Evolutionary conservation across 2,797 vertebrate species (phyloP).

Genomic region (Pagetopsis macropterus): DNA sequence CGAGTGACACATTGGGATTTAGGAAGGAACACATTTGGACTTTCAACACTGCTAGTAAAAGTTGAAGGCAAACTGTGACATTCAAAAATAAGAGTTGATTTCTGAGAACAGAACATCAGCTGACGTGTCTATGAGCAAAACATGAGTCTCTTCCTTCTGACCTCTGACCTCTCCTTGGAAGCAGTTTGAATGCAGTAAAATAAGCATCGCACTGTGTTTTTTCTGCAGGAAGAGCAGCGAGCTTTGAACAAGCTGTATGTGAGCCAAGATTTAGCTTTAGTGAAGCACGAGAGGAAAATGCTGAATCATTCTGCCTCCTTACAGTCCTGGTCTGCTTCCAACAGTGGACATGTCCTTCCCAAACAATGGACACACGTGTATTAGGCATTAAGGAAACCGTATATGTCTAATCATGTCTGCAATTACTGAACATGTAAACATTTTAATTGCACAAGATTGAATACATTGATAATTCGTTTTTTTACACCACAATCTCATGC

Average conservation of each 20-base stretch:
- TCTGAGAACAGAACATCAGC: not conserved
- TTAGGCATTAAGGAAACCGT: not conserved
- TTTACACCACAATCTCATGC: not conserved
- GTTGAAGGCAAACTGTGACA: slow-evolving; percentile 5
- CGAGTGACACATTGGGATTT: not conserved
- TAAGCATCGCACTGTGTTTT: slow-evolving; percentile 42
- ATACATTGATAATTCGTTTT: not conserved
- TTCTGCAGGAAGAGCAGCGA: slow-evolving; percentile 42
- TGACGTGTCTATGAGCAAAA: not conserved
- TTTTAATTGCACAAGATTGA: not conserved
- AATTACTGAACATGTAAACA: not conserved
- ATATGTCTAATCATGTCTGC: not conserved
- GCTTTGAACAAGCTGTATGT: slow-evolving; percentile 28
- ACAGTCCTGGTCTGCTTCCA: slow-evolving; percentile 60
- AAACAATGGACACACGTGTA: slow-evolving; percentile 1
- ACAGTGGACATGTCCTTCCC: slow-evolving; percentile 52
- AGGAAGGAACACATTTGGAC: not conserved
- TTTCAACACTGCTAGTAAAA: not conserved
- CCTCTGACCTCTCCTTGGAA: slow-evolving; percentile 33
- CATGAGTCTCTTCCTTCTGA: not conserved
- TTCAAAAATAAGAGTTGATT: slow-evolving; percentile 1
- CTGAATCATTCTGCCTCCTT: slow-evolving; percentile 71
- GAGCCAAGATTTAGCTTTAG: slow-evolving; percentile 52
- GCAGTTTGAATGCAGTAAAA: slow-evolving; percentile 43
- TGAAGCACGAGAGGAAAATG: slow-evolving; percentile 53